These are phyloP conservation scores for Alca torda DNA, from an alignment of 2,797 vertebrate genomes.

Conservation along the genomic window DNA sequence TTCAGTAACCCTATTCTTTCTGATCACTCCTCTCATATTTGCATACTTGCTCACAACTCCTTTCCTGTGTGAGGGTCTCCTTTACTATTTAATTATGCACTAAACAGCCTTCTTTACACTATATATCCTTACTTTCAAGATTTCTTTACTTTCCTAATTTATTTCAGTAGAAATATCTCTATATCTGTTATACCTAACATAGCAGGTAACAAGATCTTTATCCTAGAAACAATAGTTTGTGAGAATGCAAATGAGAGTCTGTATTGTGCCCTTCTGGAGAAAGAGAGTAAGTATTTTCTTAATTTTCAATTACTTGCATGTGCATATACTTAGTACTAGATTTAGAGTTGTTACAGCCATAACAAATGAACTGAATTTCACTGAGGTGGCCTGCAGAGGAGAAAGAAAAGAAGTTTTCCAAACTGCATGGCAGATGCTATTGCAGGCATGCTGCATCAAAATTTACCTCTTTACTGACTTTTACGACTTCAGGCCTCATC, in stretches of 20 bases:
- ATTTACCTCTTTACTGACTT: neutral
- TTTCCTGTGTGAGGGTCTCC: neutral
- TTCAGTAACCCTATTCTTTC: neutral
- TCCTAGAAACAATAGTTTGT: neutral
- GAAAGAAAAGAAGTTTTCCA: neutral
- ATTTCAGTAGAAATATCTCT: neutral
- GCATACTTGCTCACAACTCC: neutral
- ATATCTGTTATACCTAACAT: neutral
- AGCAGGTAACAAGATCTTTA: neutral
- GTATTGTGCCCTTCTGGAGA: neutral
- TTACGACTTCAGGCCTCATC: neutral
- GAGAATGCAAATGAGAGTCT: neutral
- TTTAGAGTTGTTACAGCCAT: neutral
- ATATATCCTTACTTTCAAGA: neutral
- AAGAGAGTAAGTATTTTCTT: neutral
- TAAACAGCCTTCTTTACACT: neutral
- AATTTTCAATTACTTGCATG: neutral
- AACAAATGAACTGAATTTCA: neutral
- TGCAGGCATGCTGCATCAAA: neutral
- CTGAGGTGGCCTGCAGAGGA: neutral
- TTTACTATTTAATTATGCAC: neutral
- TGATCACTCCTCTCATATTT: neutral
- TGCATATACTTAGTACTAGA: neutral
- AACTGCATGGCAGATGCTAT: neutral
- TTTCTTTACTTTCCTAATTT: neutral